Evolutionary conservation across 2,888 invertebrate genomes (phyloP), one percentile per base, ranked within the genome.

Genomic region (Drosophila crucigera): DNA sequence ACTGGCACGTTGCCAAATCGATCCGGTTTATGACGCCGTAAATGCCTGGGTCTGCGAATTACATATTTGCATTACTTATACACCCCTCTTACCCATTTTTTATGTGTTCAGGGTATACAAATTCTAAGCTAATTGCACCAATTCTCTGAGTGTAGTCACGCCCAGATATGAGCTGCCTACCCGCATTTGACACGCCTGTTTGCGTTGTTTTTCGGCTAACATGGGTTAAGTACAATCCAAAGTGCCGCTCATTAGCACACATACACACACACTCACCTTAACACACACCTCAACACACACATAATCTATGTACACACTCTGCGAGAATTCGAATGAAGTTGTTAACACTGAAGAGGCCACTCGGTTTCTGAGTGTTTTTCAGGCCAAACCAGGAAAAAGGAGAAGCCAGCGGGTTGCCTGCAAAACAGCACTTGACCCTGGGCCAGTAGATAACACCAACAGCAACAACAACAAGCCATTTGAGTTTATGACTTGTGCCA

Each of bases 231-330:
- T 80, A 73, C 68, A 77, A 59, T 50, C 22, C 59, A 53, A 82
- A 78, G 78, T 76, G 72, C 55, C 76, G 61, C 82, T 90, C 87
- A 89, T 89, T 89, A 84, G 73, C 85, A 86, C 62, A 68, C 70
- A 56, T 60, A 56, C 19, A 62, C 35, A 52, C 14, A 60, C 50
- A 47, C 50, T 61, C 54, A 37, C 37, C 37, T 37, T 3, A 69
- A 71, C 77, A 73, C 80, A 67, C 37, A 35, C 16, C 35, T 35
- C 5, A 35, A 16, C 35, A 68, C 47, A 55, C 25, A 43, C 25
- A 53, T 47, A 47, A 47, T 10, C 31, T 35, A 63, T 19, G 62
- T 35, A 56, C 60, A 59, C 58, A 73, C 52, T 39, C 74, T 43
- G 54, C 47, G 54, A 66, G 65, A 68, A 63, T 76, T 67, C 58